Evolutionary conservation across 2,113 vertebrate genomes (phyloP), one percentile per base, ranked within the genome.

Genomic region (Oreotrochilus melanogaster): DNA sequence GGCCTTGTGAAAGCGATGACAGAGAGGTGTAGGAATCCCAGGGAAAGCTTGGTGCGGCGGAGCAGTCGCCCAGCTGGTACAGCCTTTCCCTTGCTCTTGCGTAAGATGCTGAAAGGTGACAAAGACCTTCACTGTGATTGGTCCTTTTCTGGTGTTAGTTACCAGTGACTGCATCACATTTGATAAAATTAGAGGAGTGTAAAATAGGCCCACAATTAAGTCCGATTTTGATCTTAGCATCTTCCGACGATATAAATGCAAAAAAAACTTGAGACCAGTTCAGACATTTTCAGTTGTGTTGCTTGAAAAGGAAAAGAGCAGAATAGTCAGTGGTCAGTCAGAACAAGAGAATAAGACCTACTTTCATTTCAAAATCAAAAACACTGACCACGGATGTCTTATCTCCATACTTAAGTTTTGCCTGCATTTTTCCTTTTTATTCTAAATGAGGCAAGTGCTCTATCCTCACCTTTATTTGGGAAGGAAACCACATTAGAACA

Each of bases 181-280:
- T 85, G 87, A 65, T 73, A 89, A 58, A 85, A 67, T 95, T 81
- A 94, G 35, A 78, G 62, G 48, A 78, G 50, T 48, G 39, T 88
- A 18, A 90, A 86, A 70, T n/a, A 79, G 42, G n/a, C 35, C 64
- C 28, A 22, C 78, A 86, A 56, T 94, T 94, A 94, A 94, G 31
- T 64, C 82, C 70, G 88, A 92, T 92, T 95, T 94, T 94, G 92
- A 94, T 95, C 93, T 94, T 64, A 51, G 62, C 58, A 91, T 62
- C 78, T 93, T 94, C 71, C 91, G 74, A 91, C 78, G 62, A 58
- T 84, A 78, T 47, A 92, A 90, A 71, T 69, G 78, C 67, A 86
- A 91, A 86, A 89, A 19, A 9, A 3, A 8, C 37, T 89, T 74
- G 54, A 76, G 62, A 81, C 25, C 60, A 37, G 71, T 86, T 89